Evolutionary conservation across 92 coral and sea anemone species (phyloP).

Genomic region (Parazoanthus swiftii): DNA sequence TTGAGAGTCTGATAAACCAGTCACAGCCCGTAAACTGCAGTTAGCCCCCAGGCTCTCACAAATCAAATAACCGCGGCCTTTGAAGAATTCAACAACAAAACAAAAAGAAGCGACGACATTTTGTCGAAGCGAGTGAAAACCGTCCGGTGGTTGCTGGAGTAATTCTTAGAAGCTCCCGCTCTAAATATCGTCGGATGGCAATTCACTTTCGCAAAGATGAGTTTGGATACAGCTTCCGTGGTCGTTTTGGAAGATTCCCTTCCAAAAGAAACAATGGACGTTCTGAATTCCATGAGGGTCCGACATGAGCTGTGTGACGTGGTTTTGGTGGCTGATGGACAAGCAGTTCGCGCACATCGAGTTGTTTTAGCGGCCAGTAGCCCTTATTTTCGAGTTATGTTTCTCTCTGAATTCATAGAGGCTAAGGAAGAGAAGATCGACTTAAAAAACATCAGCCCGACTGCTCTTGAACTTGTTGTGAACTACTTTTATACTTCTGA

Average conservation of each 20-base stretch:
- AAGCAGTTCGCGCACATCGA: constrained; percentile 79
- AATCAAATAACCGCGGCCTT: constrained; percentile 40
- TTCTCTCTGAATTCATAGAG: constrained; percentile 93
- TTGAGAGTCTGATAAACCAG: constrained; percentile 12
- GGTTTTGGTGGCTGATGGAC: constrained; percentile 69
- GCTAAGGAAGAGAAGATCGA: constrained; percentile 78
- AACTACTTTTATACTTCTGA: constrained; percentile 94
- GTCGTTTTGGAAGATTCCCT: constrained; percentile 80
- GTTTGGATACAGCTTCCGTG: constrained; percentile 72
- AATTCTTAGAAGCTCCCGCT: constrained; percentile 9
- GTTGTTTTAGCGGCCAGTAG: constrained; percentile 97
- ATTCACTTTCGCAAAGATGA: constrained; percentile 43
- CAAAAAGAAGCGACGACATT: constrained; percentile 1
- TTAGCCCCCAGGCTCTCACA: constrained; percentile 28
- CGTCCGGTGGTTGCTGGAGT: constrained; percentile 22
- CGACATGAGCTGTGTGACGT: constrained; percentile 91
- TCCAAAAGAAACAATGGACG: constrained; percentile 76
- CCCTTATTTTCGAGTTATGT: constrained; percentile 98
- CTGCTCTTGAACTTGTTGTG: constrained; percentile 73
- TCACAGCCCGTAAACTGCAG: background rate
- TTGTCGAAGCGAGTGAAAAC: background rate
- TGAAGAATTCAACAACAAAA: constrained; percentile 27
- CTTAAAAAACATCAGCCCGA: constrained; percentile 77
- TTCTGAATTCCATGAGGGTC: constrained; percentile 82
- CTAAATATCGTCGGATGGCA: constrained; percentile 30